Percentiles rank a stretch among this genome's conserved stretches.
These are phyloP conservation scores for Colius striatus DNA, from an alignment of 2,113 vertebrate species.

Conservation along the genomic window DNA sequence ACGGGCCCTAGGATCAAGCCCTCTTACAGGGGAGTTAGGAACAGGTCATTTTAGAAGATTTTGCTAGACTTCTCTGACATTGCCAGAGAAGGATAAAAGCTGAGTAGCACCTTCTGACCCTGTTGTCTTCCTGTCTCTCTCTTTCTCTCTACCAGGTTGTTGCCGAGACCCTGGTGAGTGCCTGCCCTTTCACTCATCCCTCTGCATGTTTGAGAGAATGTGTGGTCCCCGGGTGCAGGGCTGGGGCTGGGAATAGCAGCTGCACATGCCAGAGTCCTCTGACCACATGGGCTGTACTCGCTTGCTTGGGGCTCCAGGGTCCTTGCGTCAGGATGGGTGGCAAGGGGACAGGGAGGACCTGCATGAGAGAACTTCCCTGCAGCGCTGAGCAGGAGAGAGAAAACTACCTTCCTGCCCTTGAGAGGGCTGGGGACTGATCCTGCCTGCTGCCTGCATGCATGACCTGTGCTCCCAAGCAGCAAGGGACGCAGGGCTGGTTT, in stretches of 20 bases:
- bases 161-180: constrained; percentile 85
- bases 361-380: background rate
- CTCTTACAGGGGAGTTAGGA: background rate
- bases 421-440: background rate
- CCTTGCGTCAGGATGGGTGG: background rate
- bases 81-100: background rate
- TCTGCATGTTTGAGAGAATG: background rate
- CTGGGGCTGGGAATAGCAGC: background rate
- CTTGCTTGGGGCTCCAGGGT: background rate
- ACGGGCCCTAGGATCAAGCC: background rate
- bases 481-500: background rate
- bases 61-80: background rate
- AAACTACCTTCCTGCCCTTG: background rate
- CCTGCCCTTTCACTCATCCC: background rate
- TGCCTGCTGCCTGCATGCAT: accelerated
- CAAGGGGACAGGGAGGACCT: background rate
- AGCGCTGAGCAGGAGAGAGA: background rate
- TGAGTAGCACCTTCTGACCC: constrained; percentile 65
- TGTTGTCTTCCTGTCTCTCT: constrained; percentile 71
- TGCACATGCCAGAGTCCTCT: background rate
- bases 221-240: background rate
- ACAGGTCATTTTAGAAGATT: background rate
- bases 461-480: accelerated
- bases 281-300: background rate
- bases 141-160: constrained; percentile 76